A percentile compares a stretch with the other conserved stretches of the same genome.
Evolutionary conservation across 2,888 invertebrate species (phyloP).

Genomic region (Drosophila prolongata): DNA sequence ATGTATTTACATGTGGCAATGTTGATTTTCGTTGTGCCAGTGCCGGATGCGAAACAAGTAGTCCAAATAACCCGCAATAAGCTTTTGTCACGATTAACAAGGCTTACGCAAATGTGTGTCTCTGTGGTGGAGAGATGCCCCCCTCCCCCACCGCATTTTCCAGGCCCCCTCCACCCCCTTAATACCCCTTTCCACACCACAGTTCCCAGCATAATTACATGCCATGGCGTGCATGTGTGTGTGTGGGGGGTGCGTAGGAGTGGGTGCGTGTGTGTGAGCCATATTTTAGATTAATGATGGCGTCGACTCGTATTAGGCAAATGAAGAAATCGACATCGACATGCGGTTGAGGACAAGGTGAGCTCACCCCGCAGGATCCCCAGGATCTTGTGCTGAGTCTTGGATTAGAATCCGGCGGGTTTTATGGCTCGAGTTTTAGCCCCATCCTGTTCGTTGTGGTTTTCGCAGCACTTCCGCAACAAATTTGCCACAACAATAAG

Average conservation of each 20-base stretch:
- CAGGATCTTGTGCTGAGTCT: neutral
- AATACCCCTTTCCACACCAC: neutral
- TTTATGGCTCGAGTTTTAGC: neutral
- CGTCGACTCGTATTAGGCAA: slow-evolving; percentile 78
- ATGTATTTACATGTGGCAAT: slow-evolving; percentile 42
- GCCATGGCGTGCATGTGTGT: slow-evolving; percentile 39
- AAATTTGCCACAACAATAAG: slow-evolving; percentile 79
- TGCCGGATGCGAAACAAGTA: slow-evolving; percentile 78
- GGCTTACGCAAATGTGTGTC: slow-evolving; percentile 74
- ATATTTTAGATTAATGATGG: slow-evolving; percentile 79
- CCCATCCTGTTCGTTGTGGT: slow-evolving; percentile 51
- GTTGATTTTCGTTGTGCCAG: slow-evolving; percentile 75
- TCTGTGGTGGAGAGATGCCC: slow-evolving; percentile 32
- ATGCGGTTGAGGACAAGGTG: slow-evolving; percentile 42
- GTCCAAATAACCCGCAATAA: slow-evolving; percentile 79
- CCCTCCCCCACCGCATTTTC: neutral
- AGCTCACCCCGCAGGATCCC: slow-evolving; percentile 17
- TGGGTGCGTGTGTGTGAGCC: slow-evolving; percentile 70
- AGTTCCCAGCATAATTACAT: slow-evolving; percentile 41
- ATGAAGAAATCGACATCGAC: slow-evolving; percentile 78
- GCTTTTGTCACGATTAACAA: slow-evolving; percentile 81
- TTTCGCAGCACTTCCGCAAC: slow-evolving; percentile 75
- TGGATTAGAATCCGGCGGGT: neutral
- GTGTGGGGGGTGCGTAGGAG: slow-evolving; percentile 23
- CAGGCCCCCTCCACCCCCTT: neutral